Percentiles rank a stretch among this genome's conserved stretches.
Conservation (phyloP, 2,888 invertebrate species). For the Nemoura dubitans region DNA sequence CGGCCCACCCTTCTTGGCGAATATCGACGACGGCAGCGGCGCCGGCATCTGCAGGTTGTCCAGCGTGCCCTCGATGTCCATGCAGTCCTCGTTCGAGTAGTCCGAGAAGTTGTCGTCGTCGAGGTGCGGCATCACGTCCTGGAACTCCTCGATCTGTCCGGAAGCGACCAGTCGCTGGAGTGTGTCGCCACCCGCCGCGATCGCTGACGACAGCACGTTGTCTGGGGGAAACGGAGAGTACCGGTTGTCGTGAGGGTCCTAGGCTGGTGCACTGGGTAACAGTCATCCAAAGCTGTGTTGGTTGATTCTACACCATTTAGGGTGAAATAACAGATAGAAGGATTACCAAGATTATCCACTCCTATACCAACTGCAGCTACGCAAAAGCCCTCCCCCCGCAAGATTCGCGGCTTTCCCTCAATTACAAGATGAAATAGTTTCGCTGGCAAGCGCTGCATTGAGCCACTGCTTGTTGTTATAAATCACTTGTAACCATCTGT, state of each 20-base stretch:
- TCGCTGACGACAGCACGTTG: constrained; percentile 74
- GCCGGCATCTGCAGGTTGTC: constrained; percentile 59
- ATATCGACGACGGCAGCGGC: constrained; percentile 60
- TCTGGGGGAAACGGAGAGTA: constrained; percentile 70
- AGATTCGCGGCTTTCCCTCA: no score
- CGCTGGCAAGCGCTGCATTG: no score
- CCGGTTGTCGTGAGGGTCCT: constrained; percentile 71
- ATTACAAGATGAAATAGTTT: no score
- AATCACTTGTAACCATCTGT: no score
- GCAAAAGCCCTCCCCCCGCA: no score
- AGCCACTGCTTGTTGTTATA: no score
- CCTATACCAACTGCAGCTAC: no score
- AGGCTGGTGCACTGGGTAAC: no score
- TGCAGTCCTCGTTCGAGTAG: constrained; percentile 63
- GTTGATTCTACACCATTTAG: no score
- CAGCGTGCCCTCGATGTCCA: constrained; percentile 56
- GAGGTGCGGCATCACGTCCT: constrained; percentile 77
- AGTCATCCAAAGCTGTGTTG: no score
- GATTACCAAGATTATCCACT: no score
- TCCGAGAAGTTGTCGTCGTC: constrained; percentile 65
- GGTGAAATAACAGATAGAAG: no score
- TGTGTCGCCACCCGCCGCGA: constrained; percentile 79
- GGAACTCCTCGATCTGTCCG: constrained; percentile 82
- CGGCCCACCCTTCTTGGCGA: constrained; percentile 59
- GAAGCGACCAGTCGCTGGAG: constrained; percentile 80